Base-by-base conservation (phyloP, 2,113 vertebrate genomes). In the Ceyx margarethae region DNA sequence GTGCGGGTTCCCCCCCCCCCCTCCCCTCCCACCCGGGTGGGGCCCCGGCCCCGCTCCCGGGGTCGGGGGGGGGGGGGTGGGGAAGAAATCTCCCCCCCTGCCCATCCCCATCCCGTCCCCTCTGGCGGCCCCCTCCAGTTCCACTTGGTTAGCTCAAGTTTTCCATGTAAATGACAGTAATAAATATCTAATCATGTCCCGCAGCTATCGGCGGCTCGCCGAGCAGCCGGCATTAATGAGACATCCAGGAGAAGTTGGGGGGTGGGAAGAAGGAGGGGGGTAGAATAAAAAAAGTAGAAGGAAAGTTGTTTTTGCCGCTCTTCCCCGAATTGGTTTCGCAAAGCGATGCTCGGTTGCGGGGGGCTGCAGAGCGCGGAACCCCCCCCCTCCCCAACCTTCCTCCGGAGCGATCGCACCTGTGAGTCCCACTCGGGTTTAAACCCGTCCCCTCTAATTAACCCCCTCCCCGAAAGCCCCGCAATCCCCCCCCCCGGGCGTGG, bases 171-270 rank as follows among this genome's bases (percentile, higher is more conserved):
- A 97, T 96, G 92, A 96, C 96, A 95, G 96, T 98, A 98, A 98
- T 98, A 98, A 98, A 99, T 98, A 98, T 98, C 97, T 98, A 99
- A 98, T 98, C 98, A 98, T 98, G 97, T 98, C 98, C 98, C 96
- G 90, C 68, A 98, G 98, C 98, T 95, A 94, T 97, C 94, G 75
- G 76, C 89, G 76, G 89, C 95, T 93, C 84, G 89, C 87, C 77
- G 94, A 94, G 93, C 93, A 95, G 89, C 85, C 89, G 87, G 89
- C 89, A 96, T 97, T 96, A 97, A 97, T 94, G 96, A 96, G 91
- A 95, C 94, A 82, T 96, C 94, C 82, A 71, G 48, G 53, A 29
- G 56, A 85, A 79, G 60, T 5, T 5, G 18, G 67, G 46, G 62
- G 19, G 25, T 25, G 17, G 12, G 5, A 3, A 2, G 3, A 10